Percentiles rank a stretch among this genome's conserved stretches.
Evolutionary conservation across 2,797 vertebrate genomes (phyloP).

Genomic region (Pseudomugil tenellus): DNA sequence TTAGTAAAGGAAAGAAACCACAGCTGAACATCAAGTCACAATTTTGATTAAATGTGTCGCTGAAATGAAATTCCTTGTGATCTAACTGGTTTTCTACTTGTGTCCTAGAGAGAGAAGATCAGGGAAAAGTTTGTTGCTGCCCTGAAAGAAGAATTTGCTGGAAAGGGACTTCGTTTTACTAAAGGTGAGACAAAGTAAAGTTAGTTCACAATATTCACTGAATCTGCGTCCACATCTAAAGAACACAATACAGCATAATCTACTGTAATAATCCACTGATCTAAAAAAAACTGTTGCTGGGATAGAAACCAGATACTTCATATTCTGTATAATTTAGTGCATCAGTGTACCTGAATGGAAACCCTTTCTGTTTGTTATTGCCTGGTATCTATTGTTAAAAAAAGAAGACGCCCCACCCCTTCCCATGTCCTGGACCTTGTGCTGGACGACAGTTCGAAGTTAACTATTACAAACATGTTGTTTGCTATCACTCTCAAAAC

Average conservation of each 20-base stretch:
- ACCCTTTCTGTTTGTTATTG: constrained; percentile 13
- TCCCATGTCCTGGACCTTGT: constrained; percentile 1
- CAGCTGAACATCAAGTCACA: too few species aligned
- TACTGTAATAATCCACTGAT: not conserved
- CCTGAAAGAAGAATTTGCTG: constrained; percentile 93
- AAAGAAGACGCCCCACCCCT: constrained; percentile 4
- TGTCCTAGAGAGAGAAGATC: constrained; percentile 91
- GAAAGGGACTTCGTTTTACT: constrained; percentile 93
- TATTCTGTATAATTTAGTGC: not conserved
- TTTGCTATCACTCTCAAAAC: constrained; percentile 6
- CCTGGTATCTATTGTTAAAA: constrained; percentile 9
- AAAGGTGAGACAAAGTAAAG: constrained; percentile 80
- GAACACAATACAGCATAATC: fast-evolving
- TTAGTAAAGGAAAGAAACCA: too few species aligned
- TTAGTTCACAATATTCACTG: not conserved
- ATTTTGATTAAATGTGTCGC: too few species aligned
- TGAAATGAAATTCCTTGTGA: not conserved
- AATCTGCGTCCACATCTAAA: not conserved
- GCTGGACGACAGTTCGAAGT: constrained; percentile 21
- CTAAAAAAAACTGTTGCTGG: too few species aligned
- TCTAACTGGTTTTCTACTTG: constrained; percentile 2
- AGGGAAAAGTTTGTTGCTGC: constrained; percentile 96
- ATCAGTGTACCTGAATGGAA: constrained; percentile 6
- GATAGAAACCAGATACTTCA: constrained; percentile 2
- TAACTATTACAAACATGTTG: constrained; percentile 38